phyloP scores from a whole-genome alignment of 2,113 vertebrate genomes.

The Chamaea fasciata region DNA sequence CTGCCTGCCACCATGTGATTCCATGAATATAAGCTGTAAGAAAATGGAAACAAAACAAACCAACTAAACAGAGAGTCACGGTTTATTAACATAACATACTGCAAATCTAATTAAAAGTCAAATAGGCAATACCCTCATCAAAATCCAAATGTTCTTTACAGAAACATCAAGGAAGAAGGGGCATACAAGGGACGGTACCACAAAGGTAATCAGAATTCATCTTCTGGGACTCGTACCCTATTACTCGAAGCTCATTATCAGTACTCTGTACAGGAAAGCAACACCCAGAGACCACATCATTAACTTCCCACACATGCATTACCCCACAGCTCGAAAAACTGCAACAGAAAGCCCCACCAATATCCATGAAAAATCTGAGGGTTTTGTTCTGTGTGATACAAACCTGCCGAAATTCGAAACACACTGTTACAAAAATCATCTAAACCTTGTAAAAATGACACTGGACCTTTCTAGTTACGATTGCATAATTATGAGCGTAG shows the following conservation, averaged over 20 bases:
- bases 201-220: constrained; percentile 78
- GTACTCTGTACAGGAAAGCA: constrained; percentile 74
- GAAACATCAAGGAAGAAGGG: constrained; percentile 75
- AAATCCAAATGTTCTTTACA: constrained; percentile 77
- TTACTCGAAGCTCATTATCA: constrained; percentile 89
- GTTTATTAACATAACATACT: constrained; percentile 66
- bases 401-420: background rate
- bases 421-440: background rate
- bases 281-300: constrained; percentile 88
- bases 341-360: constrained; percentile 42
- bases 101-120: constrained; percentile 79
- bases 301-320: constrained; percentile 76
- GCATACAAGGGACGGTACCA: constrained; percentile 58
- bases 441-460: background rate
- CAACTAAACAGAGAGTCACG: background rate
- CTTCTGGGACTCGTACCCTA: constrained; percentile 83
- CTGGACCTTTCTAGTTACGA: background rate
- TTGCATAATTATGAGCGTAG: background rate
- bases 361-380: background rate
- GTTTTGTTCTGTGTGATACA: background rate
- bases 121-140: constrained; percentile 71
- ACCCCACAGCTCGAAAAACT: constrained; percentile 74
- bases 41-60: background rate
- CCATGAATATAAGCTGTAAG: background rate
- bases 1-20: background rate